Base-by-base conservation (phyloP, 2,888 invertebrate species). In the Drosophila borealis region DNA sequence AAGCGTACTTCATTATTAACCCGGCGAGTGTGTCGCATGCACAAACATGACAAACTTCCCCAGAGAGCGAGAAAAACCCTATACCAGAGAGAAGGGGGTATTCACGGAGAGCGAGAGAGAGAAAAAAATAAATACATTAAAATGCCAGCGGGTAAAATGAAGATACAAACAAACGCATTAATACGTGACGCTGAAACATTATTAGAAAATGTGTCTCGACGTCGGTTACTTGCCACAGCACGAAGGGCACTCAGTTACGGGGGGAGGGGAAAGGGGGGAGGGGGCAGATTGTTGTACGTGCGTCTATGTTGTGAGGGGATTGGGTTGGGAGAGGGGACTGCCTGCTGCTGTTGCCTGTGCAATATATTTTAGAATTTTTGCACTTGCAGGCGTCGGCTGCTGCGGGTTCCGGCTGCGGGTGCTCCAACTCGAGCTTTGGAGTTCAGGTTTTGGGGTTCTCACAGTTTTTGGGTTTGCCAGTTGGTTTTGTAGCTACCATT, bases 141-240 rank as follows among this genome's bases (percentile, higher is more conserved):
- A 90, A 90, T 90, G 88, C 91, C 90, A 91, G 83, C 77, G 81
- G 88, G 85, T 82, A 88, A 89, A 90, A 91, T 91, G 82, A 91
- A 90, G 91, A 91, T 89, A 90, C 88, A 91, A 90, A 89, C 90
- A 88, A 85, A 86, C 81, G 85, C 90, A 91, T 90, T 90, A 90
- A 89, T 90, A 90, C 90, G 90, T 90, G 91, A 90, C 80, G 86
- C 87, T 85, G 77, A 78, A 80, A 73, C 83, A 78, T 80, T 82
- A 88, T 86, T 89, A 81, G 89, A 89, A 89, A 89, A 83, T 88
- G 86, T 90, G 87, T 89, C 90, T 81, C 89, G 80, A 84, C 78
- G 81, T 77, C 75, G 80, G 73, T 82, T 84, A 76, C 80, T 85
- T 85, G 70, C 57, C 64, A 64, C 41, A 56, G 9, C 14, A 45